Base-by-base conservation (phyloP, 2,888 invertebrate species). In the Melanotus villosus region DNA sequence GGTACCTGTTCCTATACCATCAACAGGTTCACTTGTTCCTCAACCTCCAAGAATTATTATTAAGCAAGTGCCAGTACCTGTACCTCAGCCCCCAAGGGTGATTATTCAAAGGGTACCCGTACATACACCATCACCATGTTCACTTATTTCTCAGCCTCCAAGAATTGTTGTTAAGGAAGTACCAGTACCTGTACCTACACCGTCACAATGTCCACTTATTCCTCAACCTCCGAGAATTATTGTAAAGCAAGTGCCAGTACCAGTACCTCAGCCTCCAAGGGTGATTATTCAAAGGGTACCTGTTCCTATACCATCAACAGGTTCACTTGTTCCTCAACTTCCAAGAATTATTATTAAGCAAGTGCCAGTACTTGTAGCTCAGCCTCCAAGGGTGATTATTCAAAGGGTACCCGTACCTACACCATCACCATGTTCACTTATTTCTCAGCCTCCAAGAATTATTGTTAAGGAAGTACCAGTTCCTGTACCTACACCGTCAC, bases 41-140 rank as follows among this genome's bases (percentile, higher is more conserved):
- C 47, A 57, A 47, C 50, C 70, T 2, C 56, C 70, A 6, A 47
- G 16, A 38, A n/a, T 60, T 14, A 41, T 63, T 21, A 45, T 59
- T 16, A 59, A 59, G 18, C 45, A 59, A 30, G 45, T 59, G 10
- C 45, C 59, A 3, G 26, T 50, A 23, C 26, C 26, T 6, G 5
- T 12, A 30, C 6, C 9, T 4, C 16, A 43, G 6, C 7, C 6
- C 9, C 26, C n/a, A 6, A 23, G n/a, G 9, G n/a, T 26, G n/a
- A 26, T 50, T 10, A 26, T 26, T 6, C 23, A 50, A n/a, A 10
- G 12, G 12, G 14, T 50, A 4, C 47, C 47, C 7, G 26, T 50
- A 7, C 38, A 4, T 38, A 4, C 10, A 38, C 16, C 14, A 14
- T 2, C 18, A 4, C 14, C 9, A 12, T n/a, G 16, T 2, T 9